Evolutionary conservation across 1,140 invertebrate species (phyloP).

Genomic region (Cotesia typhae): DNA sequence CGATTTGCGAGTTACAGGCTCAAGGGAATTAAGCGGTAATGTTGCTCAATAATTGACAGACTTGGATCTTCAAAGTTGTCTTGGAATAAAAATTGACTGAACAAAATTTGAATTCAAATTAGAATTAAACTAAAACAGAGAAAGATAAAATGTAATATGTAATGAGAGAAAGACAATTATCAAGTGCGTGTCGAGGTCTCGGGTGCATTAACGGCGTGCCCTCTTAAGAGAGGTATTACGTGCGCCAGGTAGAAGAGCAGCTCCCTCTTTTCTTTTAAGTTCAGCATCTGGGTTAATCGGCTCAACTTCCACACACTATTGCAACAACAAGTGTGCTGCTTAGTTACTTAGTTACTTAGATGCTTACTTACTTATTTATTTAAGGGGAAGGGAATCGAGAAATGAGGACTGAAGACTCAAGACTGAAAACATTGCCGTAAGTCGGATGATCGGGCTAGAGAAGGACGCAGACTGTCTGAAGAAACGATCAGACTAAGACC

Average conservation of each 20-base stretch:
- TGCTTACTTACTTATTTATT: no score
- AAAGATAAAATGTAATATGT: neutral
- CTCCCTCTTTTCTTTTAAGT: neutral
- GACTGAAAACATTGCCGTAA: neutral
- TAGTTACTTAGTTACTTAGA: neutral
- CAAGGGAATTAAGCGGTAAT: no score
- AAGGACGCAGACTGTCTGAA: neutral
- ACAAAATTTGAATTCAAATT: neutral
- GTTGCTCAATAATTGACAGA: no score
- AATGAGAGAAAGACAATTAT: constrained; percentile 9
- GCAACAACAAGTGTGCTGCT: neutral
- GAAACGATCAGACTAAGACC: neutral
- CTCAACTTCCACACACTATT: constrained; percentile 9
- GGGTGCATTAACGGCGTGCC: constrained; percentile 30
- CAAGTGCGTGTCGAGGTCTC: constrained; percentile 21
- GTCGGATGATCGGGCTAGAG: neutral
- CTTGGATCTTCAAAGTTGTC: no score
- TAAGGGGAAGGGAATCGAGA: neutral
- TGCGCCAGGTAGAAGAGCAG: constrained; percentile 5
- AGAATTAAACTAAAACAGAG: neutral
- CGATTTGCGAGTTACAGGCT: no score
- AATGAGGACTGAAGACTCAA: constrained; percentile 23
- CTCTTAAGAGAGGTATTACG: constrained; percentile 20
- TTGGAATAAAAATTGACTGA: constrained; percentile 3
- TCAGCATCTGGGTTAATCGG: constrained; percentile 28